A percentile compares a stretch with the other conserved stretches of the same genome.
Evolutionary conservation across 2,888 invertebrate species (phyloP).

Genomic region (Eilema depressum): DNA sequence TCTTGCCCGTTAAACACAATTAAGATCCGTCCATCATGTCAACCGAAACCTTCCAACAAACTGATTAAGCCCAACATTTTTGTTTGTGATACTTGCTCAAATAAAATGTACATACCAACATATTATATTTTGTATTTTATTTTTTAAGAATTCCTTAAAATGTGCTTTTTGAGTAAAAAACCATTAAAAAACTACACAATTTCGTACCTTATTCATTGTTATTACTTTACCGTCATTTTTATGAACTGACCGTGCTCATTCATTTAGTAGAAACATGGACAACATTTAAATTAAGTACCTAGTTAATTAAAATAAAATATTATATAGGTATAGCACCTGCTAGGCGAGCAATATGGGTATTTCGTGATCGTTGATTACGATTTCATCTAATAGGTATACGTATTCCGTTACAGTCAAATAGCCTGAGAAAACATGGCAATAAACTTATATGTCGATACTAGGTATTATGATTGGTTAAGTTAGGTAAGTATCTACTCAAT

Average conservation of each 20-base stretch:
- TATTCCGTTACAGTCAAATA: too few relatives aligned
- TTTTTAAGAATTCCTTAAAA: neutral
- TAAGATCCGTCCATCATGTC: constrained; percentile 36
- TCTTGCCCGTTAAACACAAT: constrained; percentile 33
- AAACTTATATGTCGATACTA: neutral
- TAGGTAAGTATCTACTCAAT: neutral
- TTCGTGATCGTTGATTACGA: too few relatives aligned
- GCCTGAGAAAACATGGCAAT: neutral
- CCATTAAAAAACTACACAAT: neutral
- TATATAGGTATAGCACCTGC: too few relatives aligned
- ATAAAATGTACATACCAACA: neutral
- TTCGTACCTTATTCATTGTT: neutral
- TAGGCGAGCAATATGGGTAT: too few relatives aligned
- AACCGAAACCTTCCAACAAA: constrained; percentile 12
- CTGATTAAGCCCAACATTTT: constrained; percentile 25
- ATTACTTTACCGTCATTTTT: neutral
- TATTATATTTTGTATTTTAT: neutral
- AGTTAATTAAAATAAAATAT: too few relatives aligned
- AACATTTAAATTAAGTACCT: too few relatives aligned
- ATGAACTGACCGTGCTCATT: neutral
- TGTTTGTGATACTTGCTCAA: constrained; percentile 23
- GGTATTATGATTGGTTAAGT: neutral
- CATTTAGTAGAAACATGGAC: too few relatives aligned
- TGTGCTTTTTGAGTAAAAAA: too few relatives aligned
- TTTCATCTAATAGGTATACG: too few relatives aligned